These are phyloP conservation scores for Nasonia giraulti DNA, from an alignment of 1,140 invertebrate species.

Conservation along the genomic window DNA sequence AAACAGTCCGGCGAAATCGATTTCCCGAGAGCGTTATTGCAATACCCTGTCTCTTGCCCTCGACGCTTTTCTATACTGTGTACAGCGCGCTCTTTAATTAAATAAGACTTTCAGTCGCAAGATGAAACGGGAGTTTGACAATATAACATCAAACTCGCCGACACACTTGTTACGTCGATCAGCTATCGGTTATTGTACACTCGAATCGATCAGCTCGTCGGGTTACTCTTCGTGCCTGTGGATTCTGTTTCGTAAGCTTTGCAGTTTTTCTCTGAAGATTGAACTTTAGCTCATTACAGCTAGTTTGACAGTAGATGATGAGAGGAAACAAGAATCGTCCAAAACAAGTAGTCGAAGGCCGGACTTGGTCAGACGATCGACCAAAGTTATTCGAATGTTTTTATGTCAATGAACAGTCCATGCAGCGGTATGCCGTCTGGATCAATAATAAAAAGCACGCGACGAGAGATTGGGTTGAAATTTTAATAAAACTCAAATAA, in stretches of 20 bases:
- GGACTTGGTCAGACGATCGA: too few relatives aligned
- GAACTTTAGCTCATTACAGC: too few relatives aligned
- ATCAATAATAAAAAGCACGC: not conserved
- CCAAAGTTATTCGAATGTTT: not conserved
- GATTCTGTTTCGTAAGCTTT: too few relatives aligned
- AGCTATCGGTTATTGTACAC: not conserved
- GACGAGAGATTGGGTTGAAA: not conserved
- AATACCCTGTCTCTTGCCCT: not conserved
- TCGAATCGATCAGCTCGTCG: not conserved
- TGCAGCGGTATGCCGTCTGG: not conserved
- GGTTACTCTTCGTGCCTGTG: too few relatives aligned
- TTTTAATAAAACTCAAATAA: conserved; percentile 2
- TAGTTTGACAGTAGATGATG: too few relatives aligned
- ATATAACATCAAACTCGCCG: not conserved
- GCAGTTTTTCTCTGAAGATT: too few relatives aligned
- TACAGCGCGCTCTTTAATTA: not conserved
- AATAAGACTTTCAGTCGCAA: not conserved
- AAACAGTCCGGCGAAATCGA: not conserved
- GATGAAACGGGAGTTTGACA: not conserved
- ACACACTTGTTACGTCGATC: not conserved
- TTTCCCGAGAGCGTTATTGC: not conserved
- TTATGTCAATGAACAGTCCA: not conserved
- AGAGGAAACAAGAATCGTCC: too few relatives aligned
- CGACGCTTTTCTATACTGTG: not conserved
- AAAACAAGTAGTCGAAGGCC: too few relatives aligned